Percentiles rank a stretch among this genome's conserved stretches.
These are phyloP conservation scores for Nasonia giraulti DNA, from an alignment of 1,140 invertebrate genomes.

Conservation along the genomic window DNA sequence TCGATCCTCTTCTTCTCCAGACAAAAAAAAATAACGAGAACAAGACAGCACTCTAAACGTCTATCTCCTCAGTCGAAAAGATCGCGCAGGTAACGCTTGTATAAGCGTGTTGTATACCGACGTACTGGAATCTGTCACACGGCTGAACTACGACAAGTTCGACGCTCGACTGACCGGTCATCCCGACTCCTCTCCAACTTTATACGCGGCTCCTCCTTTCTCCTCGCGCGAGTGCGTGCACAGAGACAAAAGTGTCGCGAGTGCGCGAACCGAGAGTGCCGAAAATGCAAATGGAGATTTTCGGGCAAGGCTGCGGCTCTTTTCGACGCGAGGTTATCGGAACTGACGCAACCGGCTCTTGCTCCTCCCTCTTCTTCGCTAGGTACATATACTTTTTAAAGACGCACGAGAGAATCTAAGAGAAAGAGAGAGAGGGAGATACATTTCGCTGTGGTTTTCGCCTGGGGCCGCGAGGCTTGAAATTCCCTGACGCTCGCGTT, in stretches of 20 bases:
- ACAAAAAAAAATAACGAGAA: background rate
- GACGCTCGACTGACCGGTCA: constrained; percentile 22
- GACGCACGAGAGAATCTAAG: background rate
- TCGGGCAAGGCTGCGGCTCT: constrained; percentile 34
- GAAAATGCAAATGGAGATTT: constrained; percentile 42
- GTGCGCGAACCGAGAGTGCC: background rate
- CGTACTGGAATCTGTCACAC: background rate
- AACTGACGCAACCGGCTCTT: constrained; percentile 37
- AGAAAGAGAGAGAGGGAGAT: background rate
- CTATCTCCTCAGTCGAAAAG: background rate
- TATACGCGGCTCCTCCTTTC: constrained; percentile 18
- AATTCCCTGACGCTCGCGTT: background rate
- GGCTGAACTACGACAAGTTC: background rate
- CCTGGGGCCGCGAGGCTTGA: background rate
- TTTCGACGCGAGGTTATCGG: constrained; percentile 11
- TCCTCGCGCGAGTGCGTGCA: constrained; percentile 5
- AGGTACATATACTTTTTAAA: background rate
- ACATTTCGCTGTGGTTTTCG: background rate
- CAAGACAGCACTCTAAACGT: background rate
- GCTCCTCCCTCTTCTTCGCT: background rate
- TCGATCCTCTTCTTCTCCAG: background rate
- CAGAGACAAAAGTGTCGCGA: constrained; percentile 1
- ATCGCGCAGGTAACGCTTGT: background rate
- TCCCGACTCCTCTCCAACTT: constrained; percentile 9
- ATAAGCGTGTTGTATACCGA: background rate